Evolutionary conservation across 2,888 invertebrate genomes (phyloP).

Genomic region (Tigriopus californicus): DNA sequence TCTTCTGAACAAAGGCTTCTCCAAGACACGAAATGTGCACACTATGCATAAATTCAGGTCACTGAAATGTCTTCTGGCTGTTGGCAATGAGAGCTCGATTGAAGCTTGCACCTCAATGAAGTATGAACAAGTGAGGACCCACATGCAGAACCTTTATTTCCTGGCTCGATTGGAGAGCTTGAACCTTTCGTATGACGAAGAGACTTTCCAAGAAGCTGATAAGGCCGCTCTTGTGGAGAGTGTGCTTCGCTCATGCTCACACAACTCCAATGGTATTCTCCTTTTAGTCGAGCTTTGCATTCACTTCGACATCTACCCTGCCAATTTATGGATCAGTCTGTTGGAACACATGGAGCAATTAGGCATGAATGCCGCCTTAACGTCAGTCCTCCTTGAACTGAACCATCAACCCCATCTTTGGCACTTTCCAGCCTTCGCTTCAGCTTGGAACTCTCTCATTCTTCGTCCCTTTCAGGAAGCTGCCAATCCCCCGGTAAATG

Average conservation of each 20-base stretch:
- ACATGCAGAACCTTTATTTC: not conserved
- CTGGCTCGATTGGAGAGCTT: not conserved
- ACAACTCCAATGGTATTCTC: too few species aligned
- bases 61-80: not conserved
- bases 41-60: not conserved
- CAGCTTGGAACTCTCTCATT: not conserved
- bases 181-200: not conserved
- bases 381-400: not conserved
- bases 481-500: not conserved
- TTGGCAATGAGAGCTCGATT: not conserved
- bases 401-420: slow-evolving; percentile 2
- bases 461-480: not conserved
- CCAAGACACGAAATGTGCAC: not conserved
- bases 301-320: not conserved
- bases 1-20: not conserved
- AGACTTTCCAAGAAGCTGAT: not conserved
- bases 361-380: not conserved
- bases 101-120: not conserved
- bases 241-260: not conserved
- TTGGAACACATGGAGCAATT: not conserved
- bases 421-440: not conserved
- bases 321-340: not conserved
- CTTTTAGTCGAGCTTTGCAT: not conserved
- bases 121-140: not conserved
- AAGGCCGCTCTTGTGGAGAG: not conserved